Conservation (phyloP, 1,140 invertebrate genomes). For the Nebria ingens region DNA sequence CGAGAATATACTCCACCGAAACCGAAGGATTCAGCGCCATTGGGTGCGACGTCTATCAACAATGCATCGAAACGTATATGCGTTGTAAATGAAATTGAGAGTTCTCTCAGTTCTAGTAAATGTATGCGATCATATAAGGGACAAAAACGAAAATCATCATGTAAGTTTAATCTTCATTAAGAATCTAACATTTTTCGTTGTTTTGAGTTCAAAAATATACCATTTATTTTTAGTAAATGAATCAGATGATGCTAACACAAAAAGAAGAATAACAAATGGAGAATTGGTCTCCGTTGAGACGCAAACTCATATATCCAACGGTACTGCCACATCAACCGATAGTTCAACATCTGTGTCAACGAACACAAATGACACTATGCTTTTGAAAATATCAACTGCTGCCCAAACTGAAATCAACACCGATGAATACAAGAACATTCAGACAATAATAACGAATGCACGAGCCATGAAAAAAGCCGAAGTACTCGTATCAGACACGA, state of each 20-base stretch:
- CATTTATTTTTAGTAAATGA: not conserved
- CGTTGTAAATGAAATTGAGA: conserved; percentile 3
- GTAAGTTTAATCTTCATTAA: too few relatives aligned
- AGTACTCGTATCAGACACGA: not conserved
- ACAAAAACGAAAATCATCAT: not conserved
- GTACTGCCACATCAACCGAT: not conserved
- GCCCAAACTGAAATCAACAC: not conserved
- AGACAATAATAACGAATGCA: not conserved
- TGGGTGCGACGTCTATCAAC: not conserved
- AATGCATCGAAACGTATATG: not conserved
- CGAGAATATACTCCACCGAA: not conserved
- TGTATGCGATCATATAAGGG: not conserved
- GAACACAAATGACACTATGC: not conserved
- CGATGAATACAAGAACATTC: not conserved
- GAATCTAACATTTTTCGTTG: not conserved
- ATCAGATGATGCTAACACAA: not conserved
- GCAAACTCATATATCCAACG: not conserved
- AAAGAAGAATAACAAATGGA: not conserved
- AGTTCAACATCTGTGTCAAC: not conserved
- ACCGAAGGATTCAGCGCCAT: not conserved
- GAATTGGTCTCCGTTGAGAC: not conserved
- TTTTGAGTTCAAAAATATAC: not conserved
- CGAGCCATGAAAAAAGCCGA: conserved; percentile 9
- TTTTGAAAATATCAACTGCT: not conserved
- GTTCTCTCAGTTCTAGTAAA: not conserved